These are phyloP conservation scores for Andrena cerasifolii DNA, from an alignment of 1,140 invertebrate genomes.

Conservation along the genomic window DNA sequence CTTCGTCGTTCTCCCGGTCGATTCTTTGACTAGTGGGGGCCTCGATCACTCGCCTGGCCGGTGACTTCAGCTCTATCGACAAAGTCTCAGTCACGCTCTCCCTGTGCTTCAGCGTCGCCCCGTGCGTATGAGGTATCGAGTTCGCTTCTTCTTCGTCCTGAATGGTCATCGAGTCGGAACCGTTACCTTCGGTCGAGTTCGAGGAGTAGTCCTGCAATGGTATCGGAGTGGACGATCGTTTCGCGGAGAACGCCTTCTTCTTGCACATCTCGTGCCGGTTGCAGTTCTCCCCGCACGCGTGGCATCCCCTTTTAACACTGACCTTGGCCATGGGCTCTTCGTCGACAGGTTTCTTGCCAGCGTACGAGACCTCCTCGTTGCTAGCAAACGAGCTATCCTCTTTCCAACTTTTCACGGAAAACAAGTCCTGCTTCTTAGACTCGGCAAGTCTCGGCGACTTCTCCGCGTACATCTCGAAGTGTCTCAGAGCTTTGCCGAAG, in stretches of 20 bases:
- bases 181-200: conserved; percentile 31
- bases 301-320: conserved; percentile 71
- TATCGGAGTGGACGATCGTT: conserved; percentile 45
- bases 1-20: conserved; percentile 70
- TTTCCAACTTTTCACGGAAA: conserved; percentile 59
- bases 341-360: conserved; percentile 67
- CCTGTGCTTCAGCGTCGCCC: conserved; percentile 67
- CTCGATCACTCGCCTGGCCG: conserved; percentile 67
- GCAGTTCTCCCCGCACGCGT: conserved; percentile 69
- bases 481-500: conserved; percentile 69
- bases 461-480: conserved; percentile 65
- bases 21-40: conserved; percentile 57
- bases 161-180: conserved; percentile 27
- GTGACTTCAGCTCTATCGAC: conserved; percentile 48
- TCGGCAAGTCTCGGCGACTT: conserved; percentile 42
- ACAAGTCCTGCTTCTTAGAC: conserved; percentile 60
- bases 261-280: conserved; percentile 65
- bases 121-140: conserved; percentile 65
- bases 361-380: conserved; percentile 59
- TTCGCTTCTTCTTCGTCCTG: conserved; percentile 11
- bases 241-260: conserved; percentile 21
- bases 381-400: conserved; percentile 37
- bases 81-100: conserved; percentile 45
- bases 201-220: conserved; percentile 41
- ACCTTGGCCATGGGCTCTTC: conserved; percentile 77